These are phyloP conservation scores for Sicus ferrugineus DNA, from an alignment of 2,888 invertebrate genomes.

Conservation along the genomic window DNA sequence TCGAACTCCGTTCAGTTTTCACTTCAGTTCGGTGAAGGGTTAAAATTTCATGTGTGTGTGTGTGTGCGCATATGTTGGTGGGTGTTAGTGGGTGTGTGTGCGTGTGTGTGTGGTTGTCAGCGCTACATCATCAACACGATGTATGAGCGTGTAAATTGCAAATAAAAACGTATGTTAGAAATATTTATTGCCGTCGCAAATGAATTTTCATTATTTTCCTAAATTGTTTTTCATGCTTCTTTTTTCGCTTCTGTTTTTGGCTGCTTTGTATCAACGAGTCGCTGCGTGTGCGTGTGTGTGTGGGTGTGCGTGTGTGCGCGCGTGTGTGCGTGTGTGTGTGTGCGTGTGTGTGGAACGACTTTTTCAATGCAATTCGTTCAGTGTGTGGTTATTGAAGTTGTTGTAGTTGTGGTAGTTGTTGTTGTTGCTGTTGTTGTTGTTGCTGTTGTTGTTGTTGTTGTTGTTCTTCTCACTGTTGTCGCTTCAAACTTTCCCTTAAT, in stretches of 20 bases:
- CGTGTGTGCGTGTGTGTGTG: not conserved
- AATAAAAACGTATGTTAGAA: constrained; percentile 49
- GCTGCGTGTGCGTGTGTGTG: not conserved
- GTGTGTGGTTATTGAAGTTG: not conserved
- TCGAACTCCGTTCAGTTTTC: not conserved
- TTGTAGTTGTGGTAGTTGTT: not conserved
- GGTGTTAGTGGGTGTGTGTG: not conserved
- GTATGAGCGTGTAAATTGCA: constrained; percentile 33
- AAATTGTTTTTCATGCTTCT: constrained; percentile 23
- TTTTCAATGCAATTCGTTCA: too few species aligned
- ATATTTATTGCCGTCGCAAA: constrained; percentile 62
- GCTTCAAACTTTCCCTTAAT: too few species aligned
- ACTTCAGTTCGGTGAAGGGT: not conserved
- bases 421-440: not conserved
- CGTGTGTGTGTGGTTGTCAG: constrained; percentile 18
- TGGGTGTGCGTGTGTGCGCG: not conserved
- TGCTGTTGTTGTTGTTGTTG: too few species aligned
- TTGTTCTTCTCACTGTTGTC: too few species aligned
- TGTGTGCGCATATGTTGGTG: not conserved
- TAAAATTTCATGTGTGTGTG: constrained; percentile 20
- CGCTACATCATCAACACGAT: constrained; percentile 15
- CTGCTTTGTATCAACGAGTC: not conserved
- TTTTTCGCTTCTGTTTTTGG: not conserved
- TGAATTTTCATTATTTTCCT: constrained; percentile 41
- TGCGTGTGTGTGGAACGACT: not conserved